These are phyloP conservation scores for Ganaspis sp. DNA, from an alignment of 1,140 invertebrate genomes.

Conservation along the genomic window DNA sequence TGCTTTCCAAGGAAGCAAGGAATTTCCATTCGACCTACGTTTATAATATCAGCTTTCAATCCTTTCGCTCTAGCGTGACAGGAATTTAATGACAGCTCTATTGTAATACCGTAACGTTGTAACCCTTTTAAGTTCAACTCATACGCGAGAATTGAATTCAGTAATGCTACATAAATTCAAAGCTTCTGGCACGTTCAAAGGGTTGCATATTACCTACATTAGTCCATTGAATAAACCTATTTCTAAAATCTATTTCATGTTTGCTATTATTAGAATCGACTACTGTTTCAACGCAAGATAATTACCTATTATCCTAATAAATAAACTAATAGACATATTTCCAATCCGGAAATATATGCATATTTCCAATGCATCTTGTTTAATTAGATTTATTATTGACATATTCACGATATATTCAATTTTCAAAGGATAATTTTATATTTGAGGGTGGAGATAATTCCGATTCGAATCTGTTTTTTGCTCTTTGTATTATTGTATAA, in stretches of 20 bases:
- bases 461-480: no score
- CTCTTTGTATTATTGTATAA: no score
- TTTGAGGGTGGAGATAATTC: no score
- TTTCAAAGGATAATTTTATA: no score
- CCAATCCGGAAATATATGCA: no score
- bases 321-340: no score
- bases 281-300: background rate
- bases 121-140: background rate
- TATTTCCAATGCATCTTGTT: no score
- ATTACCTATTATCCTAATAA: background rate
- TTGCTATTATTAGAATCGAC: background rate
- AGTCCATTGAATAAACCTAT: background rate
- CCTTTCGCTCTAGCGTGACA: slow-evolving; percentile 3
- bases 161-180: slow-evolving; percentile 27
- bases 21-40: slow-evolving; percentile 23
- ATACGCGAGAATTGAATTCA: slow-evolving; percentile 1
- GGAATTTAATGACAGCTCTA: slow-evolving; percentile 12
- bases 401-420: no score
- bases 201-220: background rate
- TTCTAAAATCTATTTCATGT: background rate
- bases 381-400: no score
- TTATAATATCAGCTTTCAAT: slow-evolving; percentile 26
- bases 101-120: slow-evolving; percentile 5
- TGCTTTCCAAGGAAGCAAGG: background rate
- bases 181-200: background rate